phyloP scores from a whole-genome alignment of 2,888 invertebrate species.

The Trilocha varians region DNA sequence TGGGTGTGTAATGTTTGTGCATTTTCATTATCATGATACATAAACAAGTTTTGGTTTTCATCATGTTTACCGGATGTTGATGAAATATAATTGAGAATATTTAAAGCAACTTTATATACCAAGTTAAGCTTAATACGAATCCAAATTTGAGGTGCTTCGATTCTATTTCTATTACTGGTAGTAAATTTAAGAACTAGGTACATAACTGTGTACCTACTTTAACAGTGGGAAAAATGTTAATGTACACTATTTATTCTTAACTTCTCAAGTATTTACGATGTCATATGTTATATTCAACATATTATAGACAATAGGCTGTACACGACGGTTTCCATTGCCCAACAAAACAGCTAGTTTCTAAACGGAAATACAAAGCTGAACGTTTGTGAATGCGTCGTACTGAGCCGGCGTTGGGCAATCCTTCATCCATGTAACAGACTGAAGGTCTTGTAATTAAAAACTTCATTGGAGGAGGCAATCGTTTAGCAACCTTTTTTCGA shows the following conservation, averaged over 20 bases:
- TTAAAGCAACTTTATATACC: too few species aligned
- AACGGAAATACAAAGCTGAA: slow-evolving; percentile 50
- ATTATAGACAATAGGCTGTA: background rate
- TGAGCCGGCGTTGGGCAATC: slow-evolving; percentile 39
- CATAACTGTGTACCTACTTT: too few species aligned
- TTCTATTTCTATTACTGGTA: too few species aligned
- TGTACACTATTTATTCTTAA: too few species aligned
- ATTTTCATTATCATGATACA: background rate
- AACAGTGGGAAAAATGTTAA: too few species aligned
- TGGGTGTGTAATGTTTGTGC: background rate
- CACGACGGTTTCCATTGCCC: slow-evolving; percentile 30
- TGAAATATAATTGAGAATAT: too few species aligned
- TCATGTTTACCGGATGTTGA: background rate
- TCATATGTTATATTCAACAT: background rate
- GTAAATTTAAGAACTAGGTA: too few species aligned
- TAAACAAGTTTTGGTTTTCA: background rate
- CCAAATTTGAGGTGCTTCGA: too few species aligned
- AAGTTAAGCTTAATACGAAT: too few species aligned
- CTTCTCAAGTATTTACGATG: too few species aligned
- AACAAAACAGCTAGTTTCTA: slow-evolving; percentile 51
- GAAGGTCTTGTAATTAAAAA: slow-evolving; percentile 48
- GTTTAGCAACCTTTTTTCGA: slow-evolving; percentile 5
- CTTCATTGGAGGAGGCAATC: slow-evolving; percentile 29
- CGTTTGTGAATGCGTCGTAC: slow-evolving; percentile 25
- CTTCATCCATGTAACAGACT: slow-evolving; percentile 48